These are phyloP conservation scores for Dreissena polymorpha DNA, from an alignment of 1,140 invertebrate genomes.

Conservation along the genomic window DNA sequence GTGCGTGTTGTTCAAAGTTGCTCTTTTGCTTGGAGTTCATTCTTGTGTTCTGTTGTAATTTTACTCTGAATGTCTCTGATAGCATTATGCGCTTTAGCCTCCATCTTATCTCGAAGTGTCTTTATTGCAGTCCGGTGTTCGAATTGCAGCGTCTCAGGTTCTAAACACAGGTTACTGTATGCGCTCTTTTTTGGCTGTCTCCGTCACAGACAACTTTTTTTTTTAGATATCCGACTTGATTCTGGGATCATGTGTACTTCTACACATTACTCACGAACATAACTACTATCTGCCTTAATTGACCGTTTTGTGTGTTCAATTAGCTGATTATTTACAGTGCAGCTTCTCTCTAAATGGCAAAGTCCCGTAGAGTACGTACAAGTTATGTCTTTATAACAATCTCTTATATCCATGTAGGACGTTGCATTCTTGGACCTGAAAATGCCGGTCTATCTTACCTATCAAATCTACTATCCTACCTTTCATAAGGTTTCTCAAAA, in stretches of 20 bases:
- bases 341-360: no score
- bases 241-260: constrained; percentile 18
- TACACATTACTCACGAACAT: no score
- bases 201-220: constrained; percentile 29
- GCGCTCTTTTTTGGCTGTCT: constrained; percentile 26
- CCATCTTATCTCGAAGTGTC: constrained; percentile 46
- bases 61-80: constrained; percentile 23
- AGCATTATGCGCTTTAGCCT: constrained; percentile 26
- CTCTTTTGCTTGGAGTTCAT: constrained; percentile 84
- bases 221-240: constrained; percentile 24
- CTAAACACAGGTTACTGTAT: constrained; percentile 9
- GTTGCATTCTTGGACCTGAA: no score
- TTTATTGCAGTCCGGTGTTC: constrained; percentile 22
- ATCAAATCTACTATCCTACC: no score
- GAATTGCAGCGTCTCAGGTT: constrained; percentile 18
- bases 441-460: no score
- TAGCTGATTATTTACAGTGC: no score
- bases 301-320: no score
- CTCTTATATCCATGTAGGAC: no score
- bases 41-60: constrained; percentile 82
- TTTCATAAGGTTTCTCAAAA: no score
- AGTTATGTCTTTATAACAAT: no score
- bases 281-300: no score
- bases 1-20: constrained; percentile 27
- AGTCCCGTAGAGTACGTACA: no score